Conservation (phyloP, 2,113 vertebrate genomes). For the Diadophis punctatus region DNA sequence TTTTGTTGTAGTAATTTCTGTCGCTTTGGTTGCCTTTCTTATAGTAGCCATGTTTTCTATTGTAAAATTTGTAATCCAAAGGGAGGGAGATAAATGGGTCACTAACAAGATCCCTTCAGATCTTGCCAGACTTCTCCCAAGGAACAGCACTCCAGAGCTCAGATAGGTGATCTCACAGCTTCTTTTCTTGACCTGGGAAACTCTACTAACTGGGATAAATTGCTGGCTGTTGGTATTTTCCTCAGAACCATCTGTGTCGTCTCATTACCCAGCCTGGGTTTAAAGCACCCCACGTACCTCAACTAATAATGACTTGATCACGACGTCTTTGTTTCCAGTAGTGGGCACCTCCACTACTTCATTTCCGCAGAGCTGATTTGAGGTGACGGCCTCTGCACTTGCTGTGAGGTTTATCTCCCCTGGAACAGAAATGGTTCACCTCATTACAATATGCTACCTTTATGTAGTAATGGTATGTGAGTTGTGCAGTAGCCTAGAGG, state of each 20-base stretch:
- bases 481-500: no score
- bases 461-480: neutral
- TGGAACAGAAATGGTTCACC: neutral
- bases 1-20: neutral
- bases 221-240: neutral
- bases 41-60: neutral
- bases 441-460: neutral
- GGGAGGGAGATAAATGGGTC: neutral
- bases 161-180: neutral
- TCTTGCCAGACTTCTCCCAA: neutral
- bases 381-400: neutral
- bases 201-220: neutral
- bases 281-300: neutral
- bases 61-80: neutral
- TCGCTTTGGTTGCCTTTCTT: neutral
- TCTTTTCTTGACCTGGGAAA: neutral
- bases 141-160: neutral
- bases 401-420: accelerated
- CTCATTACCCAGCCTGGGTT: neutral
- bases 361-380: neutral
- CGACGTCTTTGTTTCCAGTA: neutral
- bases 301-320: constrained; percentile 7
- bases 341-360: neutral
- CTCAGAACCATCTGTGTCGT: neutral
- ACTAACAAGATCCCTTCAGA: neutral